A percentile compares a stretch with the other conserved stretches of the same genome.
phyloP scores from a whole-genome alignment of 2,888 invertebrate species.

The Agriotes lineatus region DNA sequence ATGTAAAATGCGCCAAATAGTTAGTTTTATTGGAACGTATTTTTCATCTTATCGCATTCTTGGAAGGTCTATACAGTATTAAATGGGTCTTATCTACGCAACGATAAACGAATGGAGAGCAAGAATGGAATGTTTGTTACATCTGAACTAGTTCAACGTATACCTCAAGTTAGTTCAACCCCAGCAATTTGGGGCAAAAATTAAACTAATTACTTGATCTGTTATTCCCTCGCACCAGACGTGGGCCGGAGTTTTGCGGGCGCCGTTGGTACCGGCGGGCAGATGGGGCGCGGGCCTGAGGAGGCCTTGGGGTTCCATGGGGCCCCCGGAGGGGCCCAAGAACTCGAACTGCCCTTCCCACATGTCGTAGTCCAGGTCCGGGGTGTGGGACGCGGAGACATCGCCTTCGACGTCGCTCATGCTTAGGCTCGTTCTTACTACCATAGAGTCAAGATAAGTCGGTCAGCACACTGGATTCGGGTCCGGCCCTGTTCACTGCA shows the following conservation, averaged over 20 bases:
- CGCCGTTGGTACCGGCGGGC: conserved; percentile 65
- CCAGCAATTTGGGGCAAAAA: no score
- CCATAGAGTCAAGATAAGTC: conserved; percentile 21
- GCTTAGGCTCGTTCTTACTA: conserved; percentile 62
- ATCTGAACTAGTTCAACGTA: no score
- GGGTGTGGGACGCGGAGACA: conserved; percentile 57
- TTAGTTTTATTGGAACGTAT: no score
- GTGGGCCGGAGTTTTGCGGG: conserved; percentile 70
- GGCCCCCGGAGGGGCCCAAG: conserved; percentile 70
- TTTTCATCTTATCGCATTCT: no score
- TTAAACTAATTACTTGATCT: conserved; percentile 70
- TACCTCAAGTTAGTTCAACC: no score
- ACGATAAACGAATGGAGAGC: no score
- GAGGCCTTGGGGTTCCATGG: conserved; percentile 53
- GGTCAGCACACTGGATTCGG: background rate
- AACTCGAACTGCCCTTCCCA: conserved; percentile 93
- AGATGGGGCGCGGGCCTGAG: conserved; percentile 50
- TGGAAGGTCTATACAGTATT: no score
- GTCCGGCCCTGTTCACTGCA: background rate
- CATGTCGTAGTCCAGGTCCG: conserved; percentile 86
- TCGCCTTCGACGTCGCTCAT: conserved; percentile 65
- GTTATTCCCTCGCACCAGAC: conserved; percentile 73
- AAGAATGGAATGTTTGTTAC: no score
- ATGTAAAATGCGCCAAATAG: no score
- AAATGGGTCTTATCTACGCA: no score